phyloP scores from a whole-genome alignment of 2,113 vertebrate genomes.

The Bubo bubo region DNA sequence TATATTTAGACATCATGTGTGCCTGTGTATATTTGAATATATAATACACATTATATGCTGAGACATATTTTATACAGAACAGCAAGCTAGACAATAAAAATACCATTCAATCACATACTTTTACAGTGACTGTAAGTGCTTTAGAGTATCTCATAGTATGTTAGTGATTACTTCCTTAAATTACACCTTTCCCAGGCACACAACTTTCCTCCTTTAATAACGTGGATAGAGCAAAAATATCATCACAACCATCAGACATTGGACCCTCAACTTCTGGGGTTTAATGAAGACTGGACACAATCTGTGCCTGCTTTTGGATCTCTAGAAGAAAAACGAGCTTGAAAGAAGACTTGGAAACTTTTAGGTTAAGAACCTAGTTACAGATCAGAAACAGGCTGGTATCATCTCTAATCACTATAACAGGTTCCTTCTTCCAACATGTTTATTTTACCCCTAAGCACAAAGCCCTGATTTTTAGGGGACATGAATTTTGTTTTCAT shows the following conservation, averaged over 20 bases:
- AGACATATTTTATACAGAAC: not conserved
- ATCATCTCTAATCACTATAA: not conserved
- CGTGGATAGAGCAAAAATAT: not conserved
- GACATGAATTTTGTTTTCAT: not conserved
- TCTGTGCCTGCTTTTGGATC: not conserved
- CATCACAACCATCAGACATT: not conserved
- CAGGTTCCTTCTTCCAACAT: rapidly evolving
- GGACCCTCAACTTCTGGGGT: rapidly evolving
- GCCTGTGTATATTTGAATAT: not conserved
- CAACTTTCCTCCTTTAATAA: not conserved
- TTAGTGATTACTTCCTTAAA: not conserved
- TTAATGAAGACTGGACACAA: not conserved
- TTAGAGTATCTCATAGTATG: not conserved
- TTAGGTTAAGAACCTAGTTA: not conserved
- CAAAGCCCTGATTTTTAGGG: not conserved
- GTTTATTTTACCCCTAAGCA: not conserved
- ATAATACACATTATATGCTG: not conserved
- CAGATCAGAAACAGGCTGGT: not conserved
- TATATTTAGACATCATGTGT: not conserved
- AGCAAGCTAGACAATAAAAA: not conserved
- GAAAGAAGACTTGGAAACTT: not conserved
- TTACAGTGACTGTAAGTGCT: not conserved
- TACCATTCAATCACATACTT: not conserved
- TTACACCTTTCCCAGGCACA: not conserved
- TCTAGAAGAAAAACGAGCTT: not conserved